A percentile compares a stretch with the other conserved stretches of the same genome.
These are phyloP conservation scores for Eurystomus gularis DNA, from an alignment of 2,113 vertebrate genomes.

Conservation along the genomic window DNA sequence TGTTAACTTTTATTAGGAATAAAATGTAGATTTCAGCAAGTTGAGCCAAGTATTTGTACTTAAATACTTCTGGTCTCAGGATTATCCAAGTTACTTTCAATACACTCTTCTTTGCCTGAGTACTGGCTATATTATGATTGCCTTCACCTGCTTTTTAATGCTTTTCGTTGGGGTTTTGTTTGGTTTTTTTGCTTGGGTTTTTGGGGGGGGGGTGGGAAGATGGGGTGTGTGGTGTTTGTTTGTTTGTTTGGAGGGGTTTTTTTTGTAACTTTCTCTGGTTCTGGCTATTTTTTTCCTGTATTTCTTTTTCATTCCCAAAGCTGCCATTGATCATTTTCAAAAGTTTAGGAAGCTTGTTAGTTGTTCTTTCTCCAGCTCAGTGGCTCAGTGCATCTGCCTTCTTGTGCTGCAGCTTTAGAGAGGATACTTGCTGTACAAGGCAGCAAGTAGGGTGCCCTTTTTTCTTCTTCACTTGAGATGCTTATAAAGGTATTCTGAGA, in stretches of 20 bases:
- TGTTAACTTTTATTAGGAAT: neutral
- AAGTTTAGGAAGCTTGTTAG: constrained; percentile 6
- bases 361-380: neutral
- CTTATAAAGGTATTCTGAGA: neutral
- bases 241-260: neutral
- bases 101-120: neutral
- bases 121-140: neutral
- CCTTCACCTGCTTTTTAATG: neutral
- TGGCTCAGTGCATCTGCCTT: neutral
- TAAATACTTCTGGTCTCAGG: neutral
- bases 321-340: neutral
- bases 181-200: too few species aligned
- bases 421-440: neutral
- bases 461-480: neutral
- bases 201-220: too few species aligned
- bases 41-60: neutral
- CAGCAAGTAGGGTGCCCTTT: neutral
- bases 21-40: neutral
- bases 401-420: neutral
- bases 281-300: neutral
- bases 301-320: neutral
- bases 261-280: neutral
- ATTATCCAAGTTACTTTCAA: neutral
- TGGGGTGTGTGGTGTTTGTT: neutral
- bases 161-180: too few species aligned